phyloP scores from a whole-genome alignment of 2,113 vertebrate genomes.

The Podarcis cretensis region DNA sequence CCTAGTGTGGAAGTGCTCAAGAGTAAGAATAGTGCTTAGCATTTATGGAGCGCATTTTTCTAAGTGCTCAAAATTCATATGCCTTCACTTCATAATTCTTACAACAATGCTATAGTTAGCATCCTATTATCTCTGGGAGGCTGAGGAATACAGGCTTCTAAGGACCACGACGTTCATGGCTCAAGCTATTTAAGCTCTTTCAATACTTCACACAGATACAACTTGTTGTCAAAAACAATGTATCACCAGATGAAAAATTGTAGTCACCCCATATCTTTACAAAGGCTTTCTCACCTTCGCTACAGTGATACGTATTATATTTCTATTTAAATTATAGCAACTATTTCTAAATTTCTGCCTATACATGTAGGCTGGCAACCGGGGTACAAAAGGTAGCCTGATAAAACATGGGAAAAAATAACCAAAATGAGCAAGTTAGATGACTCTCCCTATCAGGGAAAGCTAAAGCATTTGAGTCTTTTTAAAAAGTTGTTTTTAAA shows the following conservation, averaged over 20 bases:
- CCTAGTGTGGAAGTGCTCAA: not conserved
- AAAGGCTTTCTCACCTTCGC: not conserved
- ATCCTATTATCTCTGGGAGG: not conserved
- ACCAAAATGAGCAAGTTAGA: not conserved
- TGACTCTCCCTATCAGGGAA: too few relatives aligned
- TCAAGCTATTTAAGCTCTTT: not conserved
- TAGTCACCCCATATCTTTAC: not conserved
- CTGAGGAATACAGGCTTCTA: not conserved
- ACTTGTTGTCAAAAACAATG: not conserved
- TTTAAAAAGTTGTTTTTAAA: not conserved
- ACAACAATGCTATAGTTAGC: not conserved
- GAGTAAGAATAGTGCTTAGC: not conserved
- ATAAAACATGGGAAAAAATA: not conserved
- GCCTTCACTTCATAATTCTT: not conserved
- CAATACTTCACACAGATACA: not conserved
- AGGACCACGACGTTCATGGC: not conserved
- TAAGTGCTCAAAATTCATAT: not conserved
- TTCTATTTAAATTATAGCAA: too few relatives aligned
- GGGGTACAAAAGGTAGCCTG: not conserved
- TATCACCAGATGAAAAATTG: not conserved
- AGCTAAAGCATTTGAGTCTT: not conserved
- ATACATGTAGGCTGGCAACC: not conserved
- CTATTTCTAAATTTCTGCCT: not conserved
- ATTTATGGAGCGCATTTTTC: not conserved
- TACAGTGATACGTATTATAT: not conserved